A percentile compares a stretch with the other conserved stretches of the same genome.
phyloP scores from a whole-genome alignment of 2,797 vertebrate species.

The Lagorchestes hirsutus region DNA sequence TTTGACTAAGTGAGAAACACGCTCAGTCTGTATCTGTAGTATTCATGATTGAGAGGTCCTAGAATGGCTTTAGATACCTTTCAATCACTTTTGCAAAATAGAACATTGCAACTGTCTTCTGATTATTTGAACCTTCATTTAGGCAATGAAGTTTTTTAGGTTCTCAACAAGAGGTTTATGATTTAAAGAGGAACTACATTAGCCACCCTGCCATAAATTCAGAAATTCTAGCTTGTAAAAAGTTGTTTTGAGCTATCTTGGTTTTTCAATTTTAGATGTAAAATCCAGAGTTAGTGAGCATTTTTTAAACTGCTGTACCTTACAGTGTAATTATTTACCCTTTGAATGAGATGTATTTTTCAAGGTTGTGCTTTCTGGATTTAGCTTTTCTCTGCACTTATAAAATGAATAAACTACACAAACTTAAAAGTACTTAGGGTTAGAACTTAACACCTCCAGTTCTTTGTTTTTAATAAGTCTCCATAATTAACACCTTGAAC shows the following conservation, averaged over 20 bases:
- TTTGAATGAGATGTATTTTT: conserved; percentile 61
- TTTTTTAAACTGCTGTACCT: neutral
- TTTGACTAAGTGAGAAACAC: neutral
- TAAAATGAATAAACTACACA: conserved; percentile 72
- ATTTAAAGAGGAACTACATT: neutral
- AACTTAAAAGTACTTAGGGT: conserved; percentile 71
- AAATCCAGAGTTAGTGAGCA: neutral
- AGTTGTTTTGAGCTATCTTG: conserved; percentile 15
- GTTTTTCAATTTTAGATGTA: conserved; percentile 17
- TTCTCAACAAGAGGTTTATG: neutral
- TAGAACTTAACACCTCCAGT: conserved; percentile 59
- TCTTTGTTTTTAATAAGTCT: conserved; percentile 77
- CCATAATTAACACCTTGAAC: conserved; percentile 79
- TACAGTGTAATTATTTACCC: conserved; percentile 56
- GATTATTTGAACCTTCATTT: neutral
- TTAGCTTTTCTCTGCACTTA: conserved; percentile 73
- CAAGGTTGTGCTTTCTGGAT: conserved; percentile 60
- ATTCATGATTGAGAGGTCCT: neutral
- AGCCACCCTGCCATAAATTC: neutral
- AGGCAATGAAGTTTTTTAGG: neutral
- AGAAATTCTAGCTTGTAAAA: conserved; percentile 18
- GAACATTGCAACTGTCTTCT: neutral
- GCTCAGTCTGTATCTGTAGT: neutral
- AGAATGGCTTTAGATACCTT: neutral
- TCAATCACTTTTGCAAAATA: neutral